Base-by-base conservation (phyloP, 2,797 vertebrate genomes). In the Sebastes cheni region DNA sequence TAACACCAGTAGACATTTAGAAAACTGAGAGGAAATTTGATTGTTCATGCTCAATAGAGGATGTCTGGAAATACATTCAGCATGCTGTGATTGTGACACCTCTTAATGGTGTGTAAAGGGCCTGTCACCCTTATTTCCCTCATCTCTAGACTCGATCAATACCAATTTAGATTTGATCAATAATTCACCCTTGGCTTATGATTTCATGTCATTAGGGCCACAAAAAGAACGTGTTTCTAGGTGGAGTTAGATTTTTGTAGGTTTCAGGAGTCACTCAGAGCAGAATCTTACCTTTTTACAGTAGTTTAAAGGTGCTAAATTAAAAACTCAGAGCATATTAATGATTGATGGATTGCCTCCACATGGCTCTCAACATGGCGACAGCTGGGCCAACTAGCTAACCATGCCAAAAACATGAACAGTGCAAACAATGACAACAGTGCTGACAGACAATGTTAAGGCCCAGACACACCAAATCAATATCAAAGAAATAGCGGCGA, bases 151-250 rank as follows among this genome's bases (percentile, higher is more conserved):
- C 81, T 90, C 75, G 86, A 92, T 96, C 96, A 93, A 95, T 96
- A 95, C 82, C 86, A 93, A 93, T 93, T 93, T 92, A 95, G 93
- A 72, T 82, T 92, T 83, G 95, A 95, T 96, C 94, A 96, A 96
- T 97, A 96, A 95, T 96, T 96, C 91, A 95, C 91, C 87, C 86
- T 94, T 89, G 86, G 88, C 85, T 93, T 93, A 92, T 86, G 74
- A 91, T 92, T 88, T 86, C 82, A 75, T 82, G 88, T 91, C 64
- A 89, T 91, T 87, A 84, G 83, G 89, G 89, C 86, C 87, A 42
- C 71, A 75, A 79, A 82, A 30, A 27, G 23, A 27, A 22, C 23
- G 34, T 25, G 39, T 29, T 55, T 50, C 8, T 4, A 18, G 30
- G 46, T 58, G 14, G 8, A 39, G 16, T 50, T 32, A 29, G 20